phyloP scores from a whole-genome alignment of 2,888 invertebrate species.

The Anarsia innoxiella region DNA sequence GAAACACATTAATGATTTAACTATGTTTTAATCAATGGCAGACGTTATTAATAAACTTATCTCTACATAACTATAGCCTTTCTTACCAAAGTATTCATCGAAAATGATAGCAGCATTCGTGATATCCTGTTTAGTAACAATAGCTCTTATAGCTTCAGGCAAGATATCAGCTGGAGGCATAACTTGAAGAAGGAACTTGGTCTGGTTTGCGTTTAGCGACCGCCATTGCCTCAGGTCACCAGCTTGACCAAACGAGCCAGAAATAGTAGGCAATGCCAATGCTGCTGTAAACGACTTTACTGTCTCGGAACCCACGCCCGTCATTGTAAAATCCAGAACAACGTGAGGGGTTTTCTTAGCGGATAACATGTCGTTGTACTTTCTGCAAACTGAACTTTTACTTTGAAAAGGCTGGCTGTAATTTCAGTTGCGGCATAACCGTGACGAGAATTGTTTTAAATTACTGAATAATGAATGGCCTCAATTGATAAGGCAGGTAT shows the following conservation, averaged over 20 bases:
- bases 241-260: slow-evolving; percentile 88
- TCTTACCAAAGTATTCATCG: slow-evolving; percentile 86
- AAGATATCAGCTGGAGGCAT: slow-evolving; percentile 90
- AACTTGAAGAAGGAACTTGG: slow-evolving; percentile 86
- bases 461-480: no score
- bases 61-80: background rate
- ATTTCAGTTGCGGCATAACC: no score
- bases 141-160: slow-evolving; percentile 86
- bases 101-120: slow-evolving; percentile 94
- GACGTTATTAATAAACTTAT: no score
- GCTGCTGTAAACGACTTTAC: slow-evolving; percentile 89
- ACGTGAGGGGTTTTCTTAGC: slow-evolving; percentile 83
- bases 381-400: slow-evolving; percentile 84
- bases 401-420: no score
- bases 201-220: slow-evolving; percentile 79
- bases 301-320: slow-evolving; percentile 87
- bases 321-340: slow-evolving; percentile 87
- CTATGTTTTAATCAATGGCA: no score
- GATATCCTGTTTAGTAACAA: slow-evolving; percentile 88
- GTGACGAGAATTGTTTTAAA: no score
- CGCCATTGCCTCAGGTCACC: slow-evolving; percentile 91
- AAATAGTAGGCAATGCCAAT: slow-evolving; percentile 86
- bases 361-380: slow-evolving; percentile 79
- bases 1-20: slow-evolving; percentile 24
- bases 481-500: no score